Percentiles rank a stretch among this genome's conserved stretches.
phyloP scores from a whole-genome alignment of 1,140 invertebrate genomes.

The Habropoda laboriosa region DNA sequence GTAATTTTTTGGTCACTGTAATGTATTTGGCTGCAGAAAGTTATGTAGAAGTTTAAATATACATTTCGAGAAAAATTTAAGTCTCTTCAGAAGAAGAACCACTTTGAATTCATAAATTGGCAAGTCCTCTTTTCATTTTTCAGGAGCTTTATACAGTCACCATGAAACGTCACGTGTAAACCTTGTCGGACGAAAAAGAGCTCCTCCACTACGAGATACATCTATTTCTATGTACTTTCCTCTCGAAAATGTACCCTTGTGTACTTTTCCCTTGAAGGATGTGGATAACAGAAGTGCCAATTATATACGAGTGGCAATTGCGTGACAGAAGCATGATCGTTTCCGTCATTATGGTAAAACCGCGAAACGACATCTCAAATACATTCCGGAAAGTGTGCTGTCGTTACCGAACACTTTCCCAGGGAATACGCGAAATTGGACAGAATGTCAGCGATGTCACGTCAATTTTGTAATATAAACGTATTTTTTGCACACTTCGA shows the following conservation, averaged over 20 bases:
- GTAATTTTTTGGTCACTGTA: too few relatives aligned
- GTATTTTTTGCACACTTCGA: background rate
- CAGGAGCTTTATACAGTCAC: background rate
- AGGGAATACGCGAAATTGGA: background rate
- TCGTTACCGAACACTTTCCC: background rate
- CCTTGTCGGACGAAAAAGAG: constrained; percentile 21
- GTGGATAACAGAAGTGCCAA: constrained; percentile 49
- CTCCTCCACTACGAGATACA: background rate
- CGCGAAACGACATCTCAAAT: background rate
- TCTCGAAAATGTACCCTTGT: constrained; percentile 4
- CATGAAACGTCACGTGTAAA: background rate
- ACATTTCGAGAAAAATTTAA: too few relatives aligned
- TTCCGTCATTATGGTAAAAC: constrained; percentile 13
- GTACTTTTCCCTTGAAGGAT: constrained; percentile 39
- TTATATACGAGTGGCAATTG: constrained; percentile 48
- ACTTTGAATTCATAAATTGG: background rate
- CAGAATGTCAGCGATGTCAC: background rate
- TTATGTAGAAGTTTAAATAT: too few relatives aligned
- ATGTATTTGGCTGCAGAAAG: too few relatives aligned
- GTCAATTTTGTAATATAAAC: background rate
- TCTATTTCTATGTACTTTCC: background rate
- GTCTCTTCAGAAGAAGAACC: too few relatives aligned
- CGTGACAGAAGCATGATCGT: constrained; percentile 24
- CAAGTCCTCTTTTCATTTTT: too few relatives aligned
- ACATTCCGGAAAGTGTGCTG: background rate